phyloP scores from a whole-genome alignment of 2,888 invertebrate species.

The Drosophila phalerata region DNA sequence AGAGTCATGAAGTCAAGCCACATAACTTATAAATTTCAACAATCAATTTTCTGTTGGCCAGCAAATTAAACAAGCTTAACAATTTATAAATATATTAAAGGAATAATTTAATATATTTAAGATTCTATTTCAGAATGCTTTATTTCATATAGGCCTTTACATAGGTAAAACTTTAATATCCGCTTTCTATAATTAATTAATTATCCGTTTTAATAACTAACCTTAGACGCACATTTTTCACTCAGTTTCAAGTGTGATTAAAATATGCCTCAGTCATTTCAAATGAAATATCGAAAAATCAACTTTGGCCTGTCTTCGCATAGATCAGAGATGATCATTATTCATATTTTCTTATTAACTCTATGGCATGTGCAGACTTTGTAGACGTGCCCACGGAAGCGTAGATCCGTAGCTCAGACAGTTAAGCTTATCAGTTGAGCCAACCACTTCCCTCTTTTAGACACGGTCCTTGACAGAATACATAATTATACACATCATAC shows the following conservation, averaged over 20 bases:
- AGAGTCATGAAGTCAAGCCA: slow-evolving; percentile 8
- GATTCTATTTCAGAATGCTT: no score
- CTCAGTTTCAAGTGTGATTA: slow-evolving; percentile 34
- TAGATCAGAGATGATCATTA: slow-evolving; percentile 37
- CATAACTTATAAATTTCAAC: slow-evolving; percentile 9
- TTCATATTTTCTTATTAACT: slow-evolving; percentile 28
- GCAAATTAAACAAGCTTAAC: slow-evolving; percentile 4
- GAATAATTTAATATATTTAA: no score
- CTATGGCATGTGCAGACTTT: slow-evolving; percentile 22
- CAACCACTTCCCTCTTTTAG: slow-evolving; percentile 15
- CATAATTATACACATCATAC: slow-evolving; percentile 50
- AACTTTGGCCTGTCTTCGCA: slow-evolving; percentile 6
- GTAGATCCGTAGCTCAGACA: slow-evolving; percentile 24
- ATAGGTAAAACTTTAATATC: slow-evolving; percentile 1
- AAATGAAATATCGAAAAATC: slow-evolving; percentile 26
- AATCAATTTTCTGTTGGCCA: not conserved
- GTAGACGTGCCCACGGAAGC: slow-evolving; percentile 54
- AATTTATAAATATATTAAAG: not conserved
- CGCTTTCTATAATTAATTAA: slow-evolving; percentile 10
- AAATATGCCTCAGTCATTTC: slow-evolving; percentile 18
- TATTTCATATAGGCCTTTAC: slow-evolving; percentile 7
- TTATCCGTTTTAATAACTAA: slow-evolving; percentile 26
- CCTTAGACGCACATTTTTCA: slow-evolving; percentile 50
- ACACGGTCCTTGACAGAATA: slow-evolving; percentile 41
- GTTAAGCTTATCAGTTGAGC: slow-evolving; percentile 11